Base-by-base conservation (phyloP, 2,888 invertebrate genomes). In the Diplazon laetatorius region DNA sequence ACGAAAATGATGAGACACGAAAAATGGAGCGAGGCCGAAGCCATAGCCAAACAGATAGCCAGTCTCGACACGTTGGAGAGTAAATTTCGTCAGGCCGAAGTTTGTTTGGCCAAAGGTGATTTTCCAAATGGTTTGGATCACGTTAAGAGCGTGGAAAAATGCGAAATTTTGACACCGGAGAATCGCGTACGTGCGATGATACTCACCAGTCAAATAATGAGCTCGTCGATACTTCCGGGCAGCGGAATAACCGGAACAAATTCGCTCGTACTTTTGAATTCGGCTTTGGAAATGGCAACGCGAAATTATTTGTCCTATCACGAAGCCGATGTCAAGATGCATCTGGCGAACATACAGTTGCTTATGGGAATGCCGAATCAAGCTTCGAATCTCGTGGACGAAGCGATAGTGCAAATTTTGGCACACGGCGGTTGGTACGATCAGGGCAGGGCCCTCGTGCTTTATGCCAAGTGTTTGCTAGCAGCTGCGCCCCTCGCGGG, bases 351-450 rank as follows among this genome's bases (percentile, higher is more conserved):
- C 88, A 93, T 96, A 10, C 93, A 93, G 91, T 91, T 97, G 39
- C 92, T 94, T 78, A 94, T 97, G 93, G 95, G 95, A 18, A 93
- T 96, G 91, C 94, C 96, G 0, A 93, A 94, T 78, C 96, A 96
- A 89, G 96, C 97, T 0, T 90, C 96, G 71, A 92, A 93, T 79
- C 92, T 96, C 10, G 93, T 96, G 0, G 94, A 95, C 82, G 93
- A 94, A 89, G 93, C 95, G 70, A 92, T 96, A 85, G 93, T 95
- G 6, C 93, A 93, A 35, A 93, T 97, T 59, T 93, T 97, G 89
- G 94, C 96, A 0, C 96, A 97, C 87, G 97, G 97, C 0, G 95
- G 96, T 14, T 92, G 94, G 20, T 96, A 95, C 85, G 97, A 98
- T 89, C 94, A 95, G 86, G 97, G 95, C 0, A 94, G 96, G 91